Base-by-base conservation (phyloP, 2,113 vertebrate species). In the Tachycineta bicolor region DNA sequence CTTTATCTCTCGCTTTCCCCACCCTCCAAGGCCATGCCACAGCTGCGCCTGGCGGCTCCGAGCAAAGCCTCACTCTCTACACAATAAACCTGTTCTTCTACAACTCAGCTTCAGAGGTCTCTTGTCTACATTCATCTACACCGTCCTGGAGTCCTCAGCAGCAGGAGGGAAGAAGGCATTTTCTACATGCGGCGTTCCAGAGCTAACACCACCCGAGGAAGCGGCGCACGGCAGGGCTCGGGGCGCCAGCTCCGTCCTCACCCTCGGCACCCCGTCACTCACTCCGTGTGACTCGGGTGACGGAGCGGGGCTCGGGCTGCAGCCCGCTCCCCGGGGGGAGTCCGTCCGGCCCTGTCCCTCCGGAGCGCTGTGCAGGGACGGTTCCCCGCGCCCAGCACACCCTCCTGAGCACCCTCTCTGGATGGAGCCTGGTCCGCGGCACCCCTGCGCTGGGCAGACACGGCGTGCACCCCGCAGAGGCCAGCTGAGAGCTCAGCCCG, bases 321-420 rank as follows among this genome's bases (percentile, higher is more conserved):
- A 65, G 79, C 44, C 75, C 25, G 5, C 11, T 5, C 22, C 9
- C 80, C 2, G 0, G 17, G 8, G 5, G 14, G 43, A 16, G 11
- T 3, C 18, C 25, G 0, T 0, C 1, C 2, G 6, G 3, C 34
- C 34, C 41, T 41, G 41, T 13, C 43, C 26, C 46, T 14, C 17
- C 4, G 2, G n/a, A 5, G 29, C 43, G 16, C 43, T 15, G 41
- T 11, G 41, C 43, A 14, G 10, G 41, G 14, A 41, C 11, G 41
- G 41, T 11, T 41, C 41, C 11, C 41, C 41, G 41, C 14, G 41
- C 41, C 41, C 41, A 41, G 41, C 41, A 14, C 41, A 44, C 44
- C 17, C 17, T 44, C 44, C 16, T 17, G 12, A 19, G n/a, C 1
- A 25, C 4, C 22, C 39, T 34, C 52, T 34, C 43, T 3, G 71